Percentiles rank a stretch among this genome's conserved stretches.
These are phyloP conservation scores for Tychaedon coryphoeus DNA, from an alignment of 2,113 vertebrate genomes.

Conservation along the genomic window DNA sequence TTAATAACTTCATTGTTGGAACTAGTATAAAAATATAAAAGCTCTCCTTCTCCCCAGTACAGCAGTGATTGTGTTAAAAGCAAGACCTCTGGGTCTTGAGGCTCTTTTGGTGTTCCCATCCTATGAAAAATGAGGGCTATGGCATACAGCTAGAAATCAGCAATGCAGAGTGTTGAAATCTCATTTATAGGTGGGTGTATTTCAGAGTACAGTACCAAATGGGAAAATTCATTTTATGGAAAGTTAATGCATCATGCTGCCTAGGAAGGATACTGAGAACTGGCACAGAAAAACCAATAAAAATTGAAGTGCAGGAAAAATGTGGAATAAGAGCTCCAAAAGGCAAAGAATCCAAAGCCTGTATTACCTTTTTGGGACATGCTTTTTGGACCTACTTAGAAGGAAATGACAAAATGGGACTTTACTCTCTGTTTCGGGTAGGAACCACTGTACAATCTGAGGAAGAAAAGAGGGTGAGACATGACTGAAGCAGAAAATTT, in stretches of 20 bases:
- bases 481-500: not conserved
- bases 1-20: slow-evolving; percentile 20
- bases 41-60: not conserved
- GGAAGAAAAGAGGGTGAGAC: not conserved
- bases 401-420: not conserved
- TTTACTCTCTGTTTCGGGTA: not conserved
- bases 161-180: not conserved
- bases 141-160: slow-evolving; percentile 18
- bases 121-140: not conserved
- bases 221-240: slow-evolving; percentile 43
- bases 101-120: not conserved
- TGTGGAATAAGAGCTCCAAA: slow-evolving; percentile 14
- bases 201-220: slow-evolving; percentile 13
- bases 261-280: not conserved
- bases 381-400: not conserved
- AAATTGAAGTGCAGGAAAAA: slow-evolving; percentile 15
- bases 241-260: slow-evolving; percentile 48
- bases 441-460: not conserved
- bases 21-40: not conserved
- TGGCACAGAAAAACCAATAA: slow-evolving; percentile 32
- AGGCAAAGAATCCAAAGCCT: not conserved
- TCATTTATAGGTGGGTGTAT: slow-evolving; percentile 1
- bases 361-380: not conserved
- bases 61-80: slow-evolving; percentile 20
- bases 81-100: not conserved